Base-by-base conservation (phyloP, 2,888 invertebrate genomes). In the Drosophila histrio region DNA sequence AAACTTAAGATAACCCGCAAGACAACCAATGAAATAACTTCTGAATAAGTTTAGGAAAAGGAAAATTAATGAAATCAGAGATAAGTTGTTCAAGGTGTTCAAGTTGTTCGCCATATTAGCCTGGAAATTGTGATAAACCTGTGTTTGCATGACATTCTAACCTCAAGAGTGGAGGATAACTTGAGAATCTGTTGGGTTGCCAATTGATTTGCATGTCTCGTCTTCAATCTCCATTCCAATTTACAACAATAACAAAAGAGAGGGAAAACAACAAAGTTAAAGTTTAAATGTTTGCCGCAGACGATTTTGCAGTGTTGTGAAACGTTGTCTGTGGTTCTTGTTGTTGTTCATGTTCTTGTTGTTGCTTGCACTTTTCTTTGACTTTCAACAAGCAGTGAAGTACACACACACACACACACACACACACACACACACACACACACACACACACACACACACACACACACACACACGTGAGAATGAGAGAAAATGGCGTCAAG, bases 401-500 rank as follows among this genome's bases (percentile, higher is more conserved):
- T 26, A 54, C 28, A 57, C 39, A 70, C 34, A 54, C 26, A 57
- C 52, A 41, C n/a, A 60, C 24, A 59, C 43, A 69, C 32, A 53
- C 34, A 57, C 54, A 39, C n/a, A 54, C n/a, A 66, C 44, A 64
- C 43, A 41, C 52, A 52, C 36, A 38, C 30, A 22, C 15, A 58
- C 34, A 54, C 26, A 57, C 52, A 41, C n/a, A 60, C 24, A 59
- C 43, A 69, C 32, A 53, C 34, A 57, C 54, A 39, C n/a, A 54
- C n/a, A 66, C 44, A 64, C 43, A 41, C 52, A 52, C 36, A 38
- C 30, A 22, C 15, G 28, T 6, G 39, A 38, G 13, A 15, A 11
- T 2, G 26, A 41, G 34, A 38, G 36, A 59, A 72, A 71, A 80
- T 83, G 78, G 83, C 80, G 80, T 86, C 77, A 83, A 84, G 86